Evolutionary conservation across 2,113 vertebrate species (phyloP), one percentile per base, ranked within the genome.

Genomic region (Sisor rabdophorus): DNA sequence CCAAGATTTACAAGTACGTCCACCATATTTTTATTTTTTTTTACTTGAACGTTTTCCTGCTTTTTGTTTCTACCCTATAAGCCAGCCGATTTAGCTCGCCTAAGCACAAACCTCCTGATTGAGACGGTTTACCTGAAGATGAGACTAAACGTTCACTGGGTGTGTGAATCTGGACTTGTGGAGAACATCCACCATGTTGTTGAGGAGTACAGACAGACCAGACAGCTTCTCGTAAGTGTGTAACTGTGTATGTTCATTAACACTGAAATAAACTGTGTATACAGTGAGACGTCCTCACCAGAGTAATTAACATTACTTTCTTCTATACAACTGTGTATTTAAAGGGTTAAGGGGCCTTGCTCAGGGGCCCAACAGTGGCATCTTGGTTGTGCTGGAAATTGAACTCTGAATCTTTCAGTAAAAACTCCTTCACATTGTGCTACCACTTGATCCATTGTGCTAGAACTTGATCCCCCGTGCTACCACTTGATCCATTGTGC

Each of bases 151-250:
- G 83, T 97, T 24, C 80, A 54, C 4, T 98, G 95, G 97, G 86
- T 83, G 0, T 91, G 91, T 81, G 91, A 94, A 76, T 11, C 56
- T 11, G 97, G 97, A 16, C 87, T 99, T 17, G 82, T 95, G 80
- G 93, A 95, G 17, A 98, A 94, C 82, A 94, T 98, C 19, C 78
- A 75, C 32, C 81, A 2, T 17, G 75, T 98, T 3, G 78, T 96
- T 80, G 86, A 87, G 28, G 95, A 99, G 76, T 99, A 93, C 89
- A 96, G 92, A 87, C 73, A 91, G 68, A 85, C 82, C 69, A 89
- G 94, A 76, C 86, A 91, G 68, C 86, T 99, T 54, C 65, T 93
- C 86, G 97, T 99, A 90, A 93, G 86, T 78, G 24, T 30, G 8
- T n/a, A 13, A 10, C 20, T 79, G 36, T n/a, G 8, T 72, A 12